A percentile compares a stretch with the other conserved stretches of the same genome.
Evolutionary conservation across 1,140 invertebrate genomes (phyloP).

Genomic region (Drosophila aff.): DNA sequence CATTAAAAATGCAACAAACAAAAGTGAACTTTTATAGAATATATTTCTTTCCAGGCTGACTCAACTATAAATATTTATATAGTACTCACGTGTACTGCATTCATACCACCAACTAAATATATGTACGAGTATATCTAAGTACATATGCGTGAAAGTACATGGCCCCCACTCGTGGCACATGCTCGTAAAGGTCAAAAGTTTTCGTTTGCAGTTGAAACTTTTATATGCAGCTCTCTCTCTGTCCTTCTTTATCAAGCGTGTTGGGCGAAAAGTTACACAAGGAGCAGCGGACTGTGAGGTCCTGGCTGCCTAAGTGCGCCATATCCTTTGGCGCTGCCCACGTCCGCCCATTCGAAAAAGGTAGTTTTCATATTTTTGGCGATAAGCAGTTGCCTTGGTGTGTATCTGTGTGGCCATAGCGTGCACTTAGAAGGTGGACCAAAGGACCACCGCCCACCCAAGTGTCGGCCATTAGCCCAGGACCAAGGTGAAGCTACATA

Average conservation of each 20-base stretch:
- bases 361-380: conserved; percentile 82
- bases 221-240: conserved; percentile 53
- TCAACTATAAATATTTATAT: conserved; percentile 6
- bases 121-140: not conserved
- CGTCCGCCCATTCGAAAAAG: conserved; percentile 56
- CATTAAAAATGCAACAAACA: not conserved
- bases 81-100: not conserved
- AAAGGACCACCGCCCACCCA: conserved; percentile 29
- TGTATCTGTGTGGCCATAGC: conserved; percentile 20
- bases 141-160: conserved; percentile 18
- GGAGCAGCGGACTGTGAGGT: conserved; percentile 29
- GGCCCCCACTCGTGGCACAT: conserved; percentile 24
- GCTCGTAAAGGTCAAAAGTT: conserved; percentile 79
- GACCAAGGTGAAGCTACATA: conserved; percentile 35
- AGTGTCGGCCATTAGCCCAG: conserved; percentile 38
- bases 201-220: conserved; percentile 79
- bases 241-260: conserved; percentile 74
- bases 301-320: conserved; percentile 62
- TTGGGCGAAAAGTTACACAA: conserved; percentile 40
- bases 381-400: conserved; percentile 60
- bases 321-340: conserved; percentile 52
- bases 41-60: too few relatives aligned
- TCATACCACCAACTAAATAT: not conserved
- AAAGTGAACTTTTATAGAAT: not conserved
- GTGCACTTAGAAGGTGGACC: conserved; percentile 62